Conservation (phyloP, 2,888 invertebrate genomes). For the Cryptocheilus praepositus region DNA sequence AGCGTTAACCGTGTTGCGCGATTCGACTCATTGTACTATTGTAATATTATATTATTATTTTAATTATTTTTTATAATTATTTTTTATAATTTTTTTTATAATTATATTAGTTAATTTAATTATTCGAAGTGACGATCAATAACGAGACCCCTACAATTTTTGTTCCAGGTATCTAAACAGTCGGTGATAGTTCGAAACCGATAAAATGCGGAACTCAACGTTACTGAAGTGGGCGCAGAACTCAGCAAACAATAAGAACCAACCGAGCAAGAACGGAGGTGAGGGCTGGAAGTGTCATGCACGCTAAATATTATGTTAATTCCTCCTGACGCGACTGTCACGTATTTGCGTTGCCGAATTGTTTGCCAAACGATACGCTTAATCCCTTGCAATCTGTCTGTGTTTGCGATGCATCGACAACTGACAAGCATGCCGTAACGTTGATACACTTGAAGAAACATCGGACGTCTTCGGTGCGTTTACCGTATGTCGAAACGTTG, state of each 20-base stretch:
- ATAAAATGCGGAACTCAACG: constrained; percentile 77
- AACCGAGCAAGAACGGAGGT: constrained; percentile 72
- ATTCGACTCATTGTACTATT: no score
- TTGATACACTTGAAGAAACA: no score
- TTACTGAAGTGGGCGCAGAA: constrained; percentile 78
- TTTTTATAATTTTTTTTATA: background rate
- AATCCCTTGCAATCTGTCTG: no score
- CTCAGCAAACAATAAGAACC: constrained; percentile 76
- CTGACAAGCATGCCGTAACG: no score
- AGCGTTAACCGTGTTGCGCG: no score
- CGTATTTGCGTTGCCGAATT: no score
- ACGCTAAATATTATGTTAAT: no score
- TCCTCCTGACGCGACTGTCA: no score
- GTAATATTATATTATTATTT: no score
- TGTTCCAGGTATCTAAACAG: constrained; percentile 51
- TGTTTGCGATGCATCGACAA: no score
- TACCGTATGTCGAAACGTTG: background rate
- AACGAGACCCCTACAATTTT: constrained; percentile 17
- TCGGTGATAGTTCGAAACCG: constrained; percentile 31
- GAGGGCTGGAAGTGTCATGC: background rate
- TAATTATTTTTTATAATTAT: background rate
- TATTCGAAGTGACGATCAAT: no score
- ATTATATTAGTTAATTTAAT: constrained; percentile 9
- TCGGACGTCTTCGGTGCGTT: background rate
- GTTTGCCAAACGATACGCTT: background rate